A percentile compares a stretch with the other conserved stretches of the same genome.
Evolutionary conservation across 2,113 vertebrate species (phyloP).

Genomic region (Protomyctophum bolini): DNA sequence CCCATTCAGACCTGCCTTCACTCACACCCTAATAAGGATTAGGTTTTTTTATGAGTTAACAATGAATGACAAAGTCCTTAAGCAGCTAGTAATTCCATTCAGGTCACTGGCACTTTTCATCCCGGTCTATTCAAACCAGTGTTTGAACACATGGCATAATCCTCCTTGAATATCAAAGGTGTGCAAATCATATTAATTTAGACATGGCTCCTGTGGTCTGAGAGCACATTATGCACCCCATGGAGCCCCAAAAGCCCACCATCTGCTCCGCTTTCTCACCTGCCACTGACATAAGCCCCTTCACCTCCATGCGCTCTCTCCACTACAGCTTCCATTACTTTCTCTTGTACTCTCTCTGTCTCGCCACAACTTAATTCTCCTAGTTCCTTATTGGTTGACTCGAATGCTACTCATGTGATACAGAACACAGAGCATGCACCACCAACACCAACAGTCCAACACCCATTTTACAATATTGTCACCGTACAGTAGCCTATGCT

Average conservation of each 20-base stretch:
- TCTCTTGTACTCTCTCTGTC: not conserved
- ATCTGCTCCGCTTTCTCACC: constrained; percentile 74
- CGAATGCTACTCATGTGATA: no score
- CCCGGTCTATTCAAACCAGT: constrained; percentile 70
- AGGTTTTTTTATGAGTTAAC: constrained; percentile 76
- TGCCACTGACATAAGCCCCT: constrained; percentile 43
- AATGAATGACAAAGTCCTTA: constrained; percentile 78
- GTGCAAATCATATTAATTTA: constrained; percentile 79
- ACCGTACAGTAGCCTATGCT: not conserved
- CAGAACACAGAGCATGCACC: no score
- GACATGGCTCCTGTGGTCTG: constrained; percentile 60
- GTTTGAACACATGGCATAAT: constrained; percentile 81
- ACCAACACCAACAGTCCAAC: no score
- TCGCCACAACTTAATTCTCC: constrained; percentile 1
- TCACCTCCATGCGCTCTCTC: constrained; percentile 8
- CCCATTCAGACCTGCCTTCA: constrained; percentile 75
- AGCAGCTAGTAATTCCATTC: constrained; percentile 76
- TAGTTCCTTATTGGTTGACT: not conserved
- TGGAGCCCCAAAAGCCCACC: constrained; percentile 60
- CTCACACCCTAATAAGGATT: constrained; percentile 81
- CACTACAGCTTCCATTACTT: not conserved
- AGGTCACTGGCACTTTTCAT: constrained; percentile 71
- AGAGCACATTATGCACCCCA: constrained; percentile 67
- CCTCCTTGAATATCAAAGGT: constrained; percentile 83
- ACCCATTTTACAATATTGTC: not conserved